Evolutionary conservation across 2,113 vertebrate species (phyloP).

Genomic region (Paralichthys olivaceus): DNA sequence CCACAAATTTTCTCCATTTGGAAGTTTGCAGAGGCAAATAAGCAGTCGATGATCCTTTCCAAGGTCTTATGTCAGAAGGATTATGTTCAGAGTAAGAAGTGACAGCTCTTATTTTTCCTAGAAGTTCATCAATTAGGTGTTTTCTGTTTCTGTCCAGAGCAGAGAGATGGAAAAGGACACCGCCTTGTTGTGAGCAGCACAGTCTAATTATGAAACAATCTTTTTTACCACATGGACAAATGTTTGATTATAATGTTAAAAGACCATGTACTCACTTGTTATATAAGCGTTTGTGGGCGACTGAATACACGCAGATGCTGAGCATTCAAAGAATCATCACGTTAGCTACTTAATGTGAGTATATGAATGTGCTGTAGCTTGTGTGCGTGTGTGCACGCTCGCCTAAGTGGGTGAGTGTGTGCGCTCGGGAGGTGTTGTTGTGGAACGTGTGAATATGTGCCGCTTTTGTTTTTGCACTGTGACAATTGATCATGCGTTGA

Average conservation of each 20-base stretch:
- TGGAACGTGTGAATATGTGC: slow-evolving; percentile 54
- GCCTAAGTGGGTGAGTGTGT: slow-evolving; percentile 33
- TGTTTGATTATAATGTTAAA: slow-evolving; percentile 33
- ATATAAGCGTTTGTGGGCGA: slow-evolving; percentile 51
- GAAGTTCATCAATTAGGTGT: background rate
- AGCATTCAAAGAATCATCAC: slow-evolving; percentile 39
- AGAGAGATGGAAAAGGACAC: slow-evolving; percentile 4
- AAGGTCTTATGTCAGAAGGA: no score
- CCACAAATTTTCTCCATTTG: background rate
- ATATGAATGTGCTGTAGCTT: slow-evolving; percentile 23
- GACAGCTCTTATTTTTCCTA: background rate
- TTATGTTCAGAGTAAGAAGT: no score
- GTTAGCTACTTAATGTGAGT: slow-evolving; percentile 20
- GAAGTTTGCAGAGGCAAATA: no score
- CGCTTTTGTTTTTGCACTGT: slow-evolving; percentile 18
- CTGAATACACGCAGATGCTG: slow-evolving; percentile 33
- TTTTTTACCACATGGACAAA: slow-evolving; percentile 5
- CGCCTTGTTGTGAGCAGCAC: background rate
- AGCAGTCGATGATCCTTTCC: no score
- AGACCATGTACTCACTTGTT: slow-evolving; percentile 25
- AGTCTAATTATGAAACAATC: slow-evolving; percentile 21
- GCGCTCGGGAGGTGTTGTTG: slow-evolving; percentile 39
- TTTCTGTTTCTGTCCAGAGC: background rate
- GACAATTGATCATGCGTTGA: slow-evolving; percentile 34
- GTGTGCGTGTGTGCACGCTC: slow-evolving; percentile 21